These are phyloP conservation scores for Cyanoderma ruficeps DNA, from an alignment of 2,113 vertebrate genomes.

Conservation along the genomic window DNA sequence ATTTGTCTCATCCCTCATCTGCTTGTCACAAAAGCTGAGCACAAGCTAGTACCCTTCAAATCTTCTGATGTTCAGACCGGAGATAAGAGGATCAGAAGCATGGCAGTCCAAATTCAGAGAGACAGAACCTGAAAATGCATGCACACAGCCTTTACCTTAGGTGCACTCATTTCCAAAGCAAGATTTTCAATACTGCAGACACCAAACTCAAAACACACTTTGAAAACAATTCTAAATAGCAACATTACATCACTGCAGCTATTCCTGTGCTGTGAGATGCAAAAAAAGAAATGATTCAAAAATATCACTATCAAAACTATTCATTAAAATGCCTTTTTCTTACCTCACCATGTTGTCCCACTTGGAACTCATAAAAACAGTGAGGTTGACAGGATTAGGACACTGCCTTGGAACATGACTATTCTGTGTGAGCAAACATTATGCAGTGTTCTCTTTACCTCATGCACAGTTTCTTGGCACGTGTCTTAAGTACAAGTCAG, in stretches of 20 bases:
- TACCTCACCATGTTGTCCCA: neutral
- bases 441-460: neutral
- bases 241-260: slow-evolving; percentile 26
- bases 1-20: neutral
- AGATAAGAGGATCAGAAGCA: neutral
- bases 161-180: slow-evolving; percentile 15
- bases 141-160: slow-evolving; percentile 1
- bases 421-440: neutral
- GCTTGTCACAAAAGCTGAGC: neutral
- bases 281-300: slow-evolving; percentile 5
- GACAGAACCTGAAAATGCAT: neutral
- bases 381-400: slow-evolving; percentile 30
- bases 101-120: neutral
- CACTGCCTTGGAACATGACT: neutral
- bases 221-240: slow-evolving; percentile 55
- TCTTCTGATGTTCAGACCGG: neutral
- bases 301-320: slow-evolving; percentile 20
- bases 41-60: neutral
- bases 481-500: neutral
- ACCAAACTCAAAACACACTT: slow-evolving; percentile 17
- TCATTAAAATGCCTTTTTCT: neutral
- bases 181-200: neutral
- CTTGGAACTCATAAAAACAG: neutral
- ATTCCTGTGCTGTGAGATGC: slow-evolving; percentile 15
- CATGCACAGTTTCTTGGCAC: neutral